phyloP scores from a whole-genome alignment of 2,888 invertebrate species.

The Ophioninae sp. region DNA sequence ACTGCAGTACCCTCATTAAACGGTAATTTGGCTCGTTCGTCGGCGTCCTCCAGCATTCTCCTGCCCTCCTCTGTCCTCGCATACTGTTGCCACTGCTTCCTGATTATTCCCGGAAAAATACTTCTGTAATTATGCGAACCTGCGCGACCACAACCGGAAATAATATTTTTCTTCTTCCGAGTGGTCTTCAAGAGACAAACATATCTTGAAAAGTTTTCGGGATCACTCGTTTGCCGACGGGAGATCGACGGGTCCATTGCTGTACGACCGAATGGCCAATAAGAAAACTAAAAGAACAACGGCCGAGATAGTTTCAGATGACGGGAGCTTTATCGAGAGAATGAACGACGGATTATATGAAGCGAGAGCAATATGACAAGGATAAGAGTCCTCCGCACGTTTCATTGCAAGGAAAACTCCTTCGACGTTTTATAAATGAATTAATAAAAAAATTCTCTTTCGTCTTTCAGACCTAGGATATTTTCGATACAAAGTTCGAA shows the following conservation, averaged over 20 bases:
- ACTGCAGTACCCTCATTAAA: conserved; percentile 55
- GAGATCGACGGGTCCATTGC: no score
- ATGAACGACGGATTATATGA: not conserved
- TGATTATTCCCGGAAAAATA: conserved; percentile 36
- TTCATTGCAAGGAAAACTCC: not conserved
- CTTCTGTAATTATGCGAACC: conserved; percentile 50
- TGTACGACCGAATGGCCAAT: no score
- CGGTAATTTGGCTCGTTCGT: conserved; percentile 50
- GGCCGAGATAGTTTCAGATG: not conserved
- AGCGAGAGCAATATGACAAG: not conserved
- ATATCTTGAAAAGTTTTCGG: not conserved
- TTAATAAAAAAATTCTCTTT: no score
- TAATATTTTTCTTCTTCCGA: conserved; percentile 21
- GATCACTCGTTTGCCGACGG: not conserved
- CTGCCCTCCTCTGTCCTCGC: not conserved
- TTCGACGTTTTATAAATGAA: no score
- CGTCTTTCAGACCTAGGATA: not conserved
- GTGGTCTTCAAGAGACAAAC: not conserved
- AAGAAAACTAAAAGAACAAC: not conserved
- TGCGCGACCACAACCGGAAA: conserved; percentile 24
- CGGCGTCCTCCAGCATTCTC: not conserved
- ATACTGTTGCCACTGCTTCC: conserved; percentile 5
- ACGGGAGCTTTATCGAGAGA: conserved; percentile 1
- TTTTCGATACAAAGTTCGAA: no score
- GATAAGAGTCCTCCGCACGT: not conserved